These are phyloP conservation scores for Holotrichia oblita DNA, from an alignment of 1,140 invertebrate species.

Conservation along the genomic window DNA sequence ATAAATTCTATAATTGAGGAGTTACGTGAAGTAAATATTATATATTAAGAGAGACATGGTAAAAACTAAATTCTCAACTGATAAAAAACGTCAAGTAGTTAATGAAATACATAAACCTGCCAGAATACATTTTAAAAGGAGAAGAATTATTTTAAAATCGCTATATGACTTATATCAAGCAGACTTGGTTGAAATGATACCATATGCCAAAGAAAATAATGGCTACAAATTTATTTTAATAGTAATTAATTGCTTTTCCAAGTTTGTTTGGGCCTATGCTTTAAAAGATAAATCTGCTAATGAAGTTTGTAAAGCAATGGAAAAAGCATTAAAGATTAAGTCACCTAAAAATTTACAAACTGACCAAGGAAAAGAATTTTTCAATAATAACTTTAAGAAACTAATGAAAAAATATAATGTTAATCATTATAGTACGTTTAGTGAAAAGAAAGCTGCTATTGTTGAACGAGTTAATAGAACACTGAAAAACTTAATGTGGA, in stretches of 20 bases:
- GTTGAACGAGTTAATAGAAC: too few species aligned
- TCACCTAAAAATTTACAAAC: conserved; percentile 42
- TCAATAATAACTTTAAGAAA: conserved; percentile 41
- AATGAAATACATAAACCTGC: conserved; percentile 59
- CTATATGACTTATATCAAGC: conserved; percentile 51
- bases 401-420: conserved; percentile 42
- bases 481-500: too few species aligned
- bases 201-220: conserved; percentile 42
- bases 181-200: conserved; percentile 50
- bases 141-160: conserved; percentile 55
- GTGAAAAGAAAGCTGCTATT: conserved; percentile 26
- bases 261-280: conserved; percentile 54
- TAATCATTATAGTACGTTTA: conserved; percentile 43
- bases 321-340: conserved; percentile 35
- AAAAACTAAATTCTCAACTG: neutral
- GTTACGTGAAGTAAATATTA: conserved; percentile 34
- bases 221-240: conserved; percentile 53
- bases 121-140: conserved; percentile 57
- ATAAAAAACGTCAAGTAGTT: conserved; percentile 49
- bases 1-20: conserved; percentile 38
- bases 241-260: conserved; percentile 57
- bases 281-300: conserved; percentile 54
- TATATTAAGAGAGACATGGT: conserved; percentile 10
- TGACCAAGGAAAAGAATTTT: conserved; percentile 43
- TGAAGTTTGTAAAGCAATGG: conserved; percentile 50